Percentiles rank a stretch among this genome's conserved stretches.
Conservation (phyloP, 2,888 invertebrate species). For the Daptonema setosum region DNA sequence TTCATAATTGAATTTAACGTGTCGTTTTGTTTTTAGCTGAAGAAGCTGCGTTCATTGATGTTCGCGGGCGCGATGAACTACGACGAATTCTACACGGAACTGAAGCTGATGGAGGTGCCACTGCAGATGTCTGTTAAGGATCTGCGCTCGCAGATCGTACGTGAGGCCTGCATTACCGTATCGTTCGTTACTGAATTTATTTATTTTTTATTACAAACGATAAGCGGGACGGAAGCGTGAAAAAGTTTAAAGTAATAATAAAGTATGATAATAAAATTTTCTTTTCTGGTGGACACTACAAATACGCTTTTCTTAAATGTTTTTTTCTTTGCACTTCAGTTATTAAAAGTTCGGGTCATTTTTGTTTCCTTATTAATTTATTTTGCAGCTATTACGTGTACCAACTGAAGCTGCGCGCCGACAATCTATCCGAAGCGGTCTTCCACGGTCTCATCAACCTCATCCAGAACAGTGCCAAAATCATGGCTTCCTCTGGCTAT, state of each 20-base stretch:
- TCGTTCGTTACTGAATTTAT: slow-evolving; percentile 38
- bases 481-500: slow-evolving; percentile 42
- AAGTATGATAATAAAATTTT: slow-evolving; percentile 8
- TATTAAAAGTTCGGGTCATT: no score
- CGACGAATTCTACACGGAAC: slow-evolving; percentile 48
- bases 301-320: no score
- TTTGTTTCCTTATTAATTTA: no score
- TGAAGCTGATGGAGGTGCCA: slow-evolving; percentile 56
- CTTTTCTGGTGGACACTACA: background rate
- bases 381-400: slow-evolving; percentile 56
- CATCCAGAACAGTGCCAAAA: slow-evolving; percentile 84
- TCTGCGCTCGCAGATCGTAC: slow-evolving; percentile 70
- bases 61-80: slow-evolving; percentile 55
- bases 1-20: background rate
- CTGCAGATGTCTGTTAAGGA: slow-evolving; percentile 63
- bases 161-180: slow-evolving; percentile 83
- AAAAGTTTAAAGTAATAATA: no score
- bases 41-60: slow-evolving; percentile 58
- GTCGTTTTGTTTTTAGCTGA: slow-evolving; percentile 41
- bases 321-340: no score
- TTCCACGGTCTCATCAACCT: slow-evolving; percentile 62
- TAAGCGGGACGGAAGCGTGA: no score
- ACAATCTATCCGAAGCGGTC: slow-evolving; percentile 60
- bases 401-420: slow-evolving; percentile 55
- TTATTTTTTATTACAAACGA: slow-evolving; percentile 4